Percentiles rank a stretch among this genome's conserved stretches.
Evolutionary conservation across 2,888 invertebrate genomes (phyloP).

Genomic region (Thera britannica): DNA sequence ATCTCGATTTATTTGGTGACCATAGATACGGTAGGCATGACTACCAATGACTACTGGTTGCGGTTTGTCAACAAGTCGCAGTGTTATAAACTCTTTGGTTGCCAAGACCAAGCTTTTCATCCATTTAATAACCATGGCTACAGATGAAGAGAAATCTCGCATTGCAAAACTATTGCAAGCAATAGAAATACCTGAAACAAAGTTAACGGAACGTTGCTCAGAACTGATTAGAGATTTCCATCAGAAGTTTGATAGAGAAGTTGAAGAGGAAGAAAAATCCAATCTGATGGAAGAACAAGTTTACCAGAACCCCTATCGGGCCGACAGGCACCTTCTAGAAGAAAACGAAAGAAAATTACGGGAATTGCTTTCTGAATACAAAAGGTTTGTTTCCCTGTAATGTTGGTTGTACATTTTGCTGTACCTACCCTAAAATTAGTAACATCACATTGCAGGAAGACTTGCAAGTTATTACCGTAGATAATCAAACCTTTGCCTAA

Average conservation of each 20-base stretch:
- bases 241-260: constrained; percentile 56
- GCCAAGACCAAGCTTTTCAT: constrained; percentile 12
- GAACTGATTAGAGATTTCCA: constrained; percentile 66
- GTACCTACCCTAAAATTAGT: no score
- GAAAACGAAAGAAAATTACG: constrained; percentile 67
- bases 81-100: not conserved
- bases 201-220: constrained; percentile 66
- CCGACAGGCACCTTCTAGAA: constrained; percentile 59
- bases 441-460: no score
- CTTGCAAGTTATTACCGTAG: no score
- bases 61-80: constrained; percentile 10
- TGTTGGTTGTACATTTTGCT: not conserved
- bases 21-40: constrained; percentile 40
- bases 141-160: constrained; percentile 74
- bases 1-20: not conserved
- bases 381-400: constrained; percentile 51
- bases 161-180: constrained; percentile 68
- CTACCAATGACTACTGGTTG: constrained; percentile 18
- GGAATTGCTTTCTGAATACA: constrained; percentile 56
- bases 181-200: constrained; percentile 68
- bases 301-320: constrained; percentile 69
- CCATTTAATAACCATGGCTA: constrained; percentile 56
- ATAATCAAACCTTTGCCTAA: no score
- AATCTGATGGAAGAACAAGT: constrained; percentile 35
- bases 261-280: constrained; percentile 51